Base-by-base conservation (phyloP, 2,888 invertebrate species). In the Sisyra nigra region DNA sequence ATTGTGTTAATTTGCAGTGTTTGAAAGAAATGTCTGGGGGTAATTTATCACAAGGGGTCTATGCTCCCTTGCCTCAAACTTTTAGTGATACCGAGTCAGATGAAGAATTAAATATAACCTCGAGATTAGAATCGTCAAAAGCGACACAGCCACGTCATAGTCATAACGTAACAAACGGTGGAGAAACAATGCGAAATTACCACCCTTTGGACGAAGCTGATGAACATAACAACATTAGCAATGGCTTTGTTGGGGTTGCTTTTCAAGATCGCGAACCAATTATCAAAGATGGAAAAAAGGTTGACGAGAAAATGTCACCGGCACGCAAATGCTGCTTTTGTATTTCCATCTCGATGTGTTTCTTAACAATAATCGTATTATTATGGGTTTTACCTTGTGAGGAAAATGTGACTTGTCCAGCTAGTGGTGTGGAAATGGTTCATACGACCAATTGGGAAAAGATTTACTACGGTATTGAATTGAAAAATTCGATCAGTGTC, bases 61-160 rank as follows among this genome's bases (percentile, higher is more conserved):
- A 85, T 59, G 73, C 82, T 53, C 84, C 83, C 44, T 61, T 85
- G 54, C 81, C 81, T 48, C 84, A 84, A 65, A 75, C 76, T 49
- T 67, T 84, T 52, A 75, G 81, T 44, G 84, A 84, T 60, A 80
- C 81, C 0, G 80, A 83, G 53, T 81, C 82, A 1, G 83, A 83
- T 54, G 81, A 80, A 54, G 83, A 83, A 53, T 51, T 50, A 31
- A 50, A 52, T 38, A 49, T 18, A 48, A 50, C 14, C 44, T 24
- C 24, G 3, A 7, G 24, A 24, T 3, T 24, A 24, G 24, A 24
- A 3, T 29, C 13, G 6, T 7, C 40, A n/a, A 13, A 29, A 18
- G 38, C 19, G 10, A 19, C 33, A 14, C 13, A 14, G 34, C 30
- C 30, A 15, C 14, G 18, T 10, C 29, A 40, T 31, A 17, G n/a